Conservation (phyloP, 2,113 vertebrate genomes). For the Heterochromis multidens region DNA sequence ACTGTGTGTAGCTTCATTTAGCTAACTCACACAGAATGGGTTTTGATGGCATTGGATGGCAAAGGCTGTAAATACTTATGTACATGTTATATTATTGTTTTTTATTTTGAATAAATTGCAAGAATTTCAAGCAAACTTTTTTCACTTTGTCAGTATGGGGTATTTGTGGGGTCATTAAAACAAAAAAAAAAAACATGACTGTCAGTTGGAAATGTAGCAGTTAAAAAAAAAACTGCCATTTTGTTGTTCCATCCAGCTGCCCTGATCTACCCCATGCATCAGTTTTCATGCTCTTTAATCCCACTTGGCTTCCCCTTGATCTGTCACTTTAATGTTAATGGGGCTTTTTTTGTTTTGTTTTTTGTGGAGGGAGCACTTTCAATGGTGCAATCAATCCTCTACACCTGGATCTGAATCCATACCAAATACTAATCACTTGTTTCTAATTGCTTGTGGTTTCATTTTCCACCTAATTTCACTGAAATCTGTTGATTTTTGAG, state of each 20-base stretch:
- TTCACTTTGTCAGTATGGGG: too few species aligned
- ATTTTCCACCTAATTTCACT: background rate
- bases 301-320: background rate
- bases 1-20: background rate
- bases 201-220: accelerated
- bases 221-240: background rate
- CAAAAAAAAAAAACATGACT: background rate
- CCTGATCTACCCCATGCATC: background rate
- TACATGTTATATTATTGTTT: too few species aligned
- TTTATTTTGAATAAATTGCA: too few species aligned
- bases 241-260: background rate
- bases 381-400: background rate
- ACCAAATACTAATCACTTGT: background rate
- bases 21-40: background rate
- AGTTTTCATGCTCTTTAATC: background rate
- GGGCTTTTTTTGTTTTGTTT: background rate
- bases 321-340: background rate
- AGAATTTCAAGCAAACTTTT: too few species aligned
- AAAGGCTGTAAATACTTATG: too few species aligned
- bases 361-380: background rate
- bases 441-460: background rate
- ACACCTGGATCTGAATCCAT: background rate
- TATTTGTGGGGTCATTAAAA: too few species aligned
- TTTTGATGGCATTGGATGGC: too few species aligned
- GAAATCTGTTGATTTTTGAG: background rate